Evolutionary conservation across 2,797 vertebrate genomes (phyloP).

Genomic region (Sebastolobus altivelis): DNA sequence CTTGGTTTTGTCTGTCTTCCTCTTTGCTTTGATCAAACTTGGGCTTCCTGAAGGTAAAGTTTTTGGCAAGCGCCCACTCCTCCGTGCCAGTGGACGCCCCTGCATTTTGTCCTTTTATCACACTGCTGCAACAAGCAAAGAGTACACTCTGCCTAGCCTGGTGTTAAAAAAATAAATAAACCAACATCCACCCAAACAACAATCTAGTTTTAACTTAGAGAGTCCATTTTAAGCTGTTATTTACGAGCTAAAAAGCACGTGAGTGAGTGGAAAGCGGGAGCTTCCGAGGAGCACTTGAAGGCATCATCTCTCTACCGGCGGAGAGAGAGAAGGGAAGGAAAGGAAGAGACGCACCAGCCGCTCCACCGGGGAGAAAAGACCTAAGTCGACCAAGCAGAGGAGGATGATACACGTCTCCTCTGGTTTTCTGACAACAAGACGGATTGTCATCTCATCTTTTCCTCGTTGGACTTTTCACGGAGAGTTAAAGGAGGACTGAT

Average conservation of each 20-base stretch:
- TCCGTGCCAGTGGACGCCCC: not conserved
- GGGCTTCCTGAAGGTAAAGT: conserved; percentile 2
- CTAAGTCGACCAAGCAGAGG: conserved; percentile 41
- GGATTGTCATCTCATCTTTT: conserved; percentile 33
- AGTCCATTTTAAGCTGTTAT: conserved; percentile 7
- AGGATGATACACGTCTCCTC: conserved; percentile 51
- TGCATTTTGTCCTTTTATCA: conserved; percentile 8
- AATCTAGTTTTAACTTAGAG: not conserved
- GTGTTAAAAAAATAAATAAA: conserved; percentile 3
- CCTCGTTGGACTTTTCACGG: conserved; percentile 13
- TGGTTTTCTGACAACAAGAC: conserved; percentile 56
- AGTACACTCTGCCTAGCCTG: not conserved
- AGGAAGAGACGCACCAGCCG: conserved; percentile 64
- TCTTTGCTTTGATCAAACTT: conserved; percentile 8
- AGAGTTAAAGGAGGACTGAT: conserved; percentile 31
- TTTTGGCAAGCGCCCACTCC: conserved; percentile 11
- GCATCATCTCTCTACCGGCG: conserved; percentile 71
- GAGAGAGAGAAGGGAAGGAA: conserved; percentile 24
- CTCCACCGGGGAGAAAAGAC: conserved; percentile 46
- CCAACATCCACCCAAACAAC: not conserved
- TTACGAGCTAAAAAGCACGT: conserved; percentile 49
- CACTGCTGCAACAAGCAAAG: not conserved
- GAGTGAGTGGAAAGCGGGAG: conserved; percentile 65
- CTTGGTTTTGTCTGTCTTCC: not conserved
- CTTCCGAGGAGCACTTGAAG: conserved; percentile 73